Percentiles rank a stretch among this genome's conserved stretches.
phyloP scores from a whole-genome alignment of 2,113 vertebrate species.

The Otus sunia region DNA sequence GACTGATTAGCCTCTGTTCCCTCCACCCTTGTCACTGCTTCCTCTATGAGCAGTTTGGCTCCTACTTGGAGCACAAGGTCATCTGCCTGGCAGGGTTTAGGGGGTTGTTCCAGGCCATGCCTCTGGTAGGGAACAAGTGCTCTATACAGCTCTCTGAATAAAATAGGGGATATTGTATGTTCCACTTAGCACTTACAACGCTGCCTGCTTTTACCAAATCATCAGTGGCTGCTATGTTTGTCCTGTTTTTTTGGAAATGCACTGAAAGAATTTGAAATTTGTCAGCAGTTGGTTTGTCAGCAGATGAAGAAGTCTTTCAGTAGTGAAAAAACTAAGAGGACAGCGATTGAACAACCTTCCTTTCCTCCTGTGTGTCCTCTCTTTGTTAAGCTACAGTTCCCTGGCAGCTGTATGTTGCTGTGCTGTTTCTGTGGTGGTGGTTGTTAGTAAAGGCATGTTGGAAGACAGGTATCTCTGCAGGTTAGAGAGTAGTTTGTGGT shows the following conservation, averaged over 20 bases:
- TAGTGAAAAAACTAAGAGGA: not conserved
- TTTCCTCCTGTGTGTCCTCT: not conserved
- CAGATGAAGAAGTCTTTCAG: not conserved
- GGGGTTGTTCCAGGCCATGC: not conserved
- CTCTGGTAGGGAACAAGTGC: not conserved
- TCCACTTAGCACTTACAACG: not conserved
- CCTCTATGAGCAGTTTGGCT: not conserved
- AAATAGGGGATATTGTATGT: fast-evolving
- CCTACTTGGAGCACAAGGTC: not conserved
- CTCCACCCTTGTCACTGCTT: fast-evolving
- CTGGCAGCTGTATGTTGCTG: not conserved
- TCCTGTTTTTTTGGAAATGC: not conserved
- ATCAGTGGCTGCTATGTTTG: fast-evolving
- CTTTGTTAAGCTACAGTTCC: not conserved
- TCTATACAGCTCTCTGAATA: not conserved
- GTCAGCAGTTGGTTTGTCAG: not conserved
- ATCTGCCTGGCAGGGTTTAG: not conserved
- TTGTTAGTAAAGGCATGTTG: not conserved
- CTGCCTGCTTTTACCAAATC: not conserved
- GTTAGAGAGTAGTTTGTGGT: not conserved
- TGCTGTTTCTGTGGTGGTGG: not conserved
- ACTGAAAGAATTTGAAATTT: not conserved
- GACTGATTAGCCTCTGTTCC: not conserved
- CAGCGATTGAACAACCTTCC: too few relatives aligned
- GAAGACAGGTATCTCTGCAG: not conserved